phyloP scores from a whole-genome alignment of 2,113 vertebrate genomes.

The Cryptomyrus ogoouensis region DNA sequence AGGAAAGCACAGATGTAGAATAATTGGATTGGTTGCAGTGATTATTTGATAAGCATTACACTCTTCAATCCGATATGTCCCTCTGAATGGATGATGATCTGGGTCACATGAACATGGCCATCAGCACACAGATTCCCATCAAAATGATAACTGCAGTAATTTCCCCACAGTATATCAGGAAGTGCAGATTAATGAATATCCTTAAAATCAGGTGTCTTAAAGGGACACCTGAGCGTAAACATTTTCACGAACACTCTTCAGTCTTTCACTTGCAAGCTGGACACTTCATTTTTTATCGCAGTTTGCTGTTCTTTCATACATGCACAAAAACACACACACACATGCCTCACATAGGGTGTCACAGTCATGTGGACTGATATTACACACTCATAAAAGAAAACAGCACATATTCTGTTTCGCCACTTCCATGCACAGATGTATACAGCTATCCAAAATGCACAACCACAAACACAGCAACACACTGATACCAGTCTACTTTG shows the following conservation, averaged over 20 bases:
- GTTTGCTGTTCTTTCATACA: neutral
- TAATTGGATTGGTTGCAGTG: constrained; percentile 18
- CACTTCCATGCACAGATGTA: neutral
- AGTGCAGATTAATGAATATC: constrained; percentile 51
- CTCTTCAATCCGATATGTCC: constrained; percentile 1
- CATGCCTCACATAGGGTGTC: neutral
- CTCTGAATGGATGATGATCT: constrained; percentile 57
- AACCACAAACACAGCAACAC: neutral
- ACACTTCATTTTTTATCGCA: neutral
- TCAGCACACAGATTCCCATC: constrained; percentile 73
- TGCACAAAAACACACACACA: neutral
- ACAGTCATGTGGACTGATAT: neutral
- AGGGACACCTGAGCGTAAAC: neutral
- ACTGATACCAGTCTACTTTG: neutral
- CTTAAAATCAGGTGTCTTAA: constrained; percentile 59
- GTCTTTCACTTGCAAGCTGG: neutral
- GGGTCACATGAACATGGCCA: constrained; percentile 72
- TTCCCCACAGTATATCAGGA: constrained; percentile 80
- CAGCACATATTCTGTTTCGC: neutral
- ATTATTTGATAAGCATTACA: constrained; percentile 11
- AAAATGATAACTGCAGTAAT: constrained; percentile 81
- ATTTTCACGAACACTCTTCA: neutral
- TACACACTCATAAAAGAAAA: neutral
- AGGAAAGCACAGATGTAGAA: constrained; percentile 6
- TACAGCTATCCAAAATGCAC: neutral